phyloP scores from a whole-genome alignment of 2,888 invertebrate species.

The Amitus sp. region DNA sequence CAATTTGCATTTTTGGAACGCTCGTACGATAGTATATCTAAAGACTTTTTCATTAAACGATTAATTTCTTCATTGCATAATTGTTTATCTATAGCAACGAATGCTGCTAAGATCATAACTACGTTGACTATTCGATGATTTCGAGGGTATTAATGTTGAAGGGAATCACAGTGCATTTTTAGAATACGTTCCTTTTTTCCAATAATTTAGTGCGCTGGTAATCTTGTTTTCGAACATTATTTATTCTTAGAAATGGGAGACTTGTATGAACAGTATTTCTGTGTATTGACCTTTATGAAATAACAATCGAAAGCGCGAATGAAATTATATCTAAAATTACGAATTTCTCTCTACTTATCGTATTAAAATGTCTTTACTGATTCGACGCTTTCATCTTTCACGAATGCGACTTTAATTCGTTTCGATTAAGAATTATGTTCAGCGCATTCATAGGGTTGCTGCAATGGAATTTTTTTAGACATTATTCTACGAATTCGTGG shows the following conservation, averaged over 20 bases:
- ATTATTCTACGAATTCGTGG: no score
- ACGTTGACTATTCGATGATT: neutral
- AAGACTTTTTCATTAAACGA: no score
- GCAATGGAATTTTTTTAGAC: no score
- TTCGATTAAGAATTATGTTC: no score
- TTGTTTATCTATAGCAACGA: no score
- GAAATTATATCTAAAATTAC: neutral
- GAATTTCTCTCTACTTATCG: neutral
- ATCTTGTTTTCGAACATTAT: neutral
- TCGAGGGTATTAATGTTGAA: neutral
- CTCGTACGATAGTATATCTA: no score
- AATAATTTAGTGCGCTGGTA: neutral
- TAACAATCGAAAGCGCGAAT: constrained; percentile 4
- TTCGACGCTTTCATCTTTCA: neutral
- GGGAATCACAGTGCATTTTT: neutral
- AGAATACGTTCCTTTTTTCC: neutral
- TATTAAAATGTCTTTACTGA: neutral
- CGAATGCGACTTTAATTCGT: no score
- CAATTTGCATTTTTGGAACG: no score
- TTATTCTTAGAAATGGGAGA: neutral
- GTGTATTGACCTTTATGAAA: neutral
- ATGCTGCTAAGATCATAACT: neutral
- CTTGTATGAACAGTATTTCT: neutral
- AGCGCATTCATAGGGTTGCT: no score
- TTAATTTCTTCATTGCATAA: no score